phyloP scores from a whole-genome alignment of 2,113 vertebrate species.

The Cricetomys ansorgei region DNA sequence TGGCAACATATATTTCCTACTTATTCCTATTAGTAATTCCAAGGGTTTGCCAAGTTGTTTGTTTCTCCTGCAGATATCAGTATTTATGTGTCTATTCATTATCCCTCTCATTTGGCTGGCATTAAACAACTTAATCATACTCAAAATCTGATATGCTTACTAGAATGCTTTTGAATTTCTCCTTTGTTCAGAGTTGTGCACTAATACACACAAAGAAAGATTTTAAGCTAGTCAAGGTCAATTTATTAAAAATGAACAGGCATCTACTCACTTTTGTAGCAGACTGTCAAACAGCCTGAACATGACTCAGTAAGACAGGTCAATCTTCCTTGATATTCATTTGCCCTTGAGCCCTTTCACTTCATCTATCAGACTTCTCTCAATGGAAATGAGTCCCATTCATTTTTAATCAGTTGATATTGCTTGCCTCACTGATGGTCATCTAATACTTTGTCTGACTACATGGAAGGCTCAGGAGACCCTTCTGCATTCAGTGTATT shows the following conservation, averaged over 20 bases:
- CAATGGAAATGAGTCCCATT: constrained; percentile 40
- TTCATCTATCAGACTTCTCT: constrained; percentile 63
- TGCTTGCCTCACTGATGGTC: constrained; percentile 25
- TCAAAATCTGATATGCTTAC: constrained; percentile 7
- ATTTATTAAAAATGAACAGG: constrained; percentile 52
- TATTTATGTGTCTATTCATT: not conserved
- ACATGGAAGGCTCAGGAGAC: not conserved
- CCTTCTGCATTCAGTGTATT: not conserved
- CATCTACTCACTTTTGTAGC: not conserved
- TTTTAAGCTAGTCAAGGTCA: constrained; percentile 13
- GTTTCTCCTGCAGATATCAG: not conserved
- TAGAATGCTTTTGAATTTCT: not conserved
- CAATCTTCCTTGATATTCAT: constrained; percentile 61
- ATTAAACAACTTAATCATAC: not conserved
- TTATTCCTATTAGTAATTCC: not conserved
- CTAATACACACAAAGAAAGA: not conserved
- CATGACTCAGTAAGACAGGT: constrained; percentile 63
- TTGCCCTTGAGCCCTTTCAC: constrained; percentile 66
- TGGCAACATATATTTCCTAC: not conserved
- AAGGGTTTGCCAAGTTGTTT: not conserved
- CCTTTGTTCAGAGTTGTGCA: not conserved
- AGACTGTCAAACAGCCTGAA: not conserved
- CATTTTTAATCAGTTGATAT: constrained; percentile 62
- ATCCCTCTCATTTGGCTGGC: not conserved
- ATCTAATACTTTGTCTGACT: constrained; percentile 22